Conservation (phyloP, 2,797 vertebrate species). For the Sternarchorhynchus goeldii region DNA sequence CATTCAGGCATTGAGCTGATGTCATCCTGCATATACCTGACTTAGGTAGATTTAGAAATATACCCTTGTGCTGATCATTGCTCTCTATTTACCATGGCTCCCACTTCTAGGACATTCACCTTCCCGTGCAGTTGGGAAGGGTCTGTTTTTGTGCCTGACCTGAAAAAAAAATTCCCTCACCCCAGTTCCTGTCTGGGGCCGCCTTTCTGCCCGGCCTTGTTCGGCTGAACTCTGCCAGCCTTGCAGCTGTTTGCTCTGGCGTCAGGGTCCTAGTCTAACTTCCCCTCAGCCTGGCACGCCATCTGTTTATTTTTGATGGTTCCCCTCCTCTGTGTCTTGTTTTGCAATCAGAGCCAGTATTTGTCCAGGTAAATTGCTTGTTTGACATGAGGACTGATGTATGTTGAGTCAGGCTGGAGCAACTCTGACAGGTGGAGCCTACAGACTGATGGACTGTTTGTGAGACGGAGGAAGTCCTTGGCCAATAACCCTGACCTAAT, state of each 20-base stretch:
- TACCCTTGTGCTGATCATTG: too few species aligned
- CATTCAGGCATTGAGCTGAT: not conserved
- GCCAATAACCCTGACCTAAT: slow-evolving; percentile 15
- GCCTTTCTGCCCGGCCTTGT: slow-evolving; percentile 16
- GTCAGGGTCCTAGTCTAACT: slow-evolving; percentile 21
- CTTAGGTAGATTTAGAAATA: not conserved
- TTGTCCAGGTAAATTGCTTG: slow-evolving; percentile 49
- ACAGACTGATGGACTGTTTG: slow-evolving; percentile 44
- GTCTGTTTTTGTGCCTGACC: slow-evolving; percentile 5
- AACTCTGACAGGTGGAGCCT: slow-evolving; percentile 41
- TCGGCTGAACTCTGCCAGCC: slow-evolving; percentile 34
- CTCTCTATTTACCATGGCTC: not conserved
- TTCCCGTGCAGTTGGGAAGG: not conserved
- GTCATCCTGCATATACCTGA: not conserved
- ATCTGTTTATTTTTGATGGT: slow-evolving; percentile 45
- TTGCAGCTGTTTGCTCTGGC: slow-evolving; percentile 42
- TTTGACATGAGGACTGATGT: slow-evolving; percentile 43
- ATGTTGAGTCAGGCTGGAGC: slow-evolving; percentile 30
- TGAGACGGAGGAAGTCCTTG: slow-evolving; percentile 33
- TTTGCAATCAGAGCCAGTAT: slow-evolving; percentile 51
- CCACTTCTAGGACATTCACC: not conserved
- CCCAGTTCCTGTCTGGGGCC: not conserved
- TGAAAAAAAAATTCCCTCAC: not conserved
- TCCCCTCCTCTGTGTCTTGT: slow-evolving; percentile 40
- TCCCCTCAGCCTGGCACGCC: slow-evolving; percentile 38